These are phyloP conservation scores for Tor tambroides DNA, from an alignment of 2,113 vertebrate genomes.

Conservation along the genomic window DNA sequence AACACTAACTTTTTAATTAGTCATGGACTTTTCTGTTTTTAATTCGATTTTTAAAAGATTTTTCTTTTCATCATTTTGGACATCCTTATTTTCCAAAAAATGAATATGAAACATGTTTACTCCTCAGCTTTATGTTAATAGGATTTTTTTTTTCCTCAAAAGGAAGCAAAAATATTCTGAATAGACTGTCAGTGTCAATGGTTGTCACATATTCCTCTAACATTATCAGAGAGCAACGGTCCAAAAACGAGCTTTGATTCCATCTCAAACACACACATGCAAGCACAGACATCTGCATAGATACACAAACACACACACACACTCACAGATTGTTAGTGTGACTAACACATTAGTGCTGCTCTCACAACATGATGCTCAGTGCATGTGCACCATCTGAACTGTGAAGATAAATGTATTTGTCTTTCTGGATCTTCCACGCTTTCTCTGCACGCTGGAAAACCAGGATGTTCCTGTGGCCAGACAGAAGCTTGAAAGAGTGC, in stretches of 20 bases:
- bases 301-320: slow-evolving; percentile 14
- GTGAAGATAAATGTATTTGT: slow-evolving; percentile 47
- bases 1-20: background rate
- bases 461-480: background rate
- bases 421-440: slow-evolving; percentile 16
- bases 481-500: background rate
- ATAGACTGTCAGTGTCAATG: background rate
- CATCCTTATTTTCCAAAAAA: background rate
- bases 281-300: background rate
- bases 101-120: background rate
- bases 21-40: background rate
- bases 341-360: slow-evolving; percentile 33
- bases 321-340: slow-evolving; percentile 23
- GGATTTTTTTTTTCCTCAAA: background rate
- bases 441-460: background rate
- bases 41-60: background rate
- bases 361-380: slow-evolving; percentile 25
- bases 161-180: background rate
- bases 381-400: slow-evolving; percentile 44
- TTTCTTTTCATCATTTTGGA: background rate
- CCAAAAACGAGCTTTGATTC: slow-evolving; percentile 6
- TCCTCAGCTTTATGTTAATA: background rate
- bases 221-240: background rate
- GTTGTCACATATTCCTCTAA: background rate
- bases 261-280: background rate